Evolutionary conservation across 2,797 vertebrate species (phyloP), one percentile per base, ranked within the genome.

Genomic region (Aphelocoma californica): DNA sequence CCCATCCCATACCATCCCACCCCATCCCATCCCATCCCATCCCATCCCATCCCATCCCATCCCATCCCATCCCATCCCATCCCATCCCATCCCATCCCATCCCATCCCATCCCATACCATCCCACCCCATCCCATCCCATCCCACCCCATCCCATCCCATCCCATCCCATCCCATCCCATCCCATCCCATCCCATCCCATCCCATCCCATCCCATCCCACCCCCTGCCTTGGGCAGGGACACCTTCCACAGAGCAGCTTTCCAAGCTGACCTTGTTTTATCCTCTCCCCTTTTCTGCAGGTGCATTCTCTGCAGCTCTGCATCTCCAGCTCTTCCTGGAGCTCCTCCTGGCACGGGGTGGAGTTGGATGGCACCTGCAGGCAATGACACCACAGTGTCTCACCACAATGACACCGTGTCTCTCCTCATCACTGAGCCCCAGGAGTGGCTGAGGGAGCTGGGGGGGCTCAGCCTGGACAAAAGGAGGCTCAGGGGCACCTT

Each of bases 211-310:
- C 34, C 48, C 48, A 8, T 2, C 2, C 3, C 66, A 18, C 3
- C 3, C 9, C 16, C 21, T 25, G 21, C 29, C 67, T 0, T 3
- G 50, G 31, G 21, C 70, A 45, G 42, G 70, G 70, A 4, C 32
- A 23, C 12, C 8, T 18, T 1, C n/a, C 54, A 3, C 3, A 1
- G 26, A 12, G 40, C 70, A 56, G 40, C 6, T 12, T 3, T 15
- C 24, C 24, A 8, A 4, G 5, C 57, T 60, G 34, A 38, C 50
- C 31, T 5, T 2, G 38, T 7, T 12, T 9, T 1, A 7, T 36
- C 31, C 51, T 56, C 40, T 34, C 14, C 51, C 19, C 18, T 44
- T 2, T 12, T 1, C 51, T 38, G 18, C 66, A 36, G 32, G 64
- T 18, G n/a, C 56, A 3, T 58, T 26, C 34, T 12, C 57, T 36